A percentile compares a stretch with the other conserved stretches of the same genome.
phyloP scores from a whole-genome alignment of 2,113 vertebrate species.

The Saimiri boliviensis region DNA sequence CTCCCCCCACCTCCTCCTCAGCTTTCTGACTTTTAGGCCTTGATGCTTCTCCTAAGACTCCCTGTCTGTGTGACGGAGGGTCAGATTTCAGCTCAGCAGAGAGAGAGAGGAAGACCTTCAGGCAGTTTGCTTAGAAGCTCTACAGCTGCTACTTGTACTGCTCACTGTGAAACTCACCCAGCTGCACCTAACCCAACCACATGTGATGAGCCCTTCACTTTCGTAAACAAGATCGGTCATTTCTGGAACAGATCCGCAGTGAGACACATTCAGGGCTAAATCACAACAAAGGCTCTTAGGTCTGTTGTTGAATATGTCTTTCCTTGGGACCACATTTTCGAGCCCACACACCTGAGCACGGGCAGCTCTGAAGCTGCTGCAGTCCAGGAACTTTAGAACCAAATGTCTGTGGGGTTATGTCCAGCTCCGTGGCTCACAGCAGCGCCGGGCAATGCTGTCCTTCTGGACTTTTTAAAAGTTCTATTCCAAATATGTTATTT shows the following conservation, averaged over 20 bases:
- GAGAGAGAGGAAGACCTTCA: neutral
- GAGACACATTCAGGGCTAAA: too few relatives aligned
- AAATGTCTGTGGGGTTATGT: neutral
- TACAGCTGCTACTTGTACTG: neutral
- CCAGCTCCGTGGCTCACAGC: rapidly evolving
- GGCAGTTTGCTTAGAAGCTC: neutral
- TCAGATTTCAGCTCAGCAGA: neutral
- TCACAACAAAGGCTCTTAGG: neutral
- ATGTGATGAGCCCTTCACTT: neutral
- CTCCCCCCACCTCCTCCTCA: too few relatives aligned
- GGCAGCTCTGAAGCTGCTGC: rapidly evolving
- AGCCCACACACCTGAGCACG: neutral
- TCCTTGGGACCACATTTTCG: neutral
- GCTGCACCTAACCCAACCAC: neutral
- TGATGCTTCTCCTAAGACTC: neutral
- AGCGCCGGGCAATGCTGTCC: rapidly evolving
- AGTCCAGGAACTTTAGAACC: neutral
- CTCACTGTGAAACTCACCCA: rapidly evolving
- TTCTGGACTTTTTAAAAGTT: neutral
- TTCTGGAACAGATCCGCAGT: rapidly evolving
- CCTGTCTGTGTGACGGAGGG: neutral
- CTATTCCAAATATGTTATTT: neutral
- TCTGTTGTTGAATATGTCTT: rapidly evolving
- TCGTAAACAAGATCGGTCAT: neutral
- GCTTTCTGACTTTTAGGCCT: neutral